phyloP scores from a whole-genome alignment of 2,797 vertebrate genomes.

The Potorous gilbertii region DNA sequence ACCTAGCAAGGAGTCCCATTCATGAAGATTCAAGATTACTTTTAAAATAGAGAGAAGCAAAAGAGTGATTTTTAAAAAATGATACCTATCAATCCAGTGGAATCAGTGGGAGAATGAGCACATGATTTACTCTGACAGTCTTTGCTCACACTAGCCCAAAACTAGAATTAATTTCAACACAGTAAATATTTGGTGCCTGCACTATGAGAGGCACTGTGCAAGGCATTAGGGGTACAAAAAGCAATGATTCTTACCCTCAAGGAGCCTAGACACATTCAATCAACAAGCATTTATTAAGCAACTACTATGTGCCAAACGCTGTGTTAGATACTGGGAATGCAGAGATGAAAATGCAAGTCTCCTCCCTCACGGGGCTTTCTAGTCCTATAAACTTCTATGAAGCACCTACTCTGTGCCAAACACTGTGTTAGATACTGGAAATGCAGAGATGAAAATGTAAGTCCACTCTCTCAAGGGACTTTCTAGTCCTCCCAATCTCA shows the following conservation, averaged over 20 bases:
- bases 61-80: background rate
- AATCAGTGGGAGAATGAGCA: background rate
- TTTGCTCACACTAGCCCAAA: background rate
- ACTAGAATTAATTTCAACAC: background rate
- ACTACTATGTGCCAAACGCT: background rate
- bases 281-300: background rate
- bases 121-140: background rate
- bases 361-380: background rate
- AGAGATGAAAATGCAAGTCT: background rate
- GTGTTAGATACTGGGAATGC: background rate
- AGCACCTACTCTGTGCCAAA: background rate
- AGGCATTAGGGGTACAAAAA: background rate
- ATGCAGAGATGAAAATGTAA: background rate
- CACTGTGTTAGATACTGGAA: no score
- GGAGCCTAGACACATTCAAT: background rate
- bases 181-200: background rate
- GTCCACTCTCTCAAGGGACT: background rate
- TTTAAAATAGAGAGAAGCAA: background rate
- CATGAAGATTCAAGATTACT: background rate
- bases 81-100: background rate
- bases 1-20: background rate
- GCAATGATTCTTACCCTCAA: background rate
- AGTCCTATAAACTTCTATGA: background rate
- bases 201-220: background rate
- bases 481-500: no score